A percentile compares a stretch with the other conserved stretches of the same genome.
Evolutionary conservation across 1,140 invertebrate species (phyloP).

Genomic region (Drosophila subpulchrella): DNA sequence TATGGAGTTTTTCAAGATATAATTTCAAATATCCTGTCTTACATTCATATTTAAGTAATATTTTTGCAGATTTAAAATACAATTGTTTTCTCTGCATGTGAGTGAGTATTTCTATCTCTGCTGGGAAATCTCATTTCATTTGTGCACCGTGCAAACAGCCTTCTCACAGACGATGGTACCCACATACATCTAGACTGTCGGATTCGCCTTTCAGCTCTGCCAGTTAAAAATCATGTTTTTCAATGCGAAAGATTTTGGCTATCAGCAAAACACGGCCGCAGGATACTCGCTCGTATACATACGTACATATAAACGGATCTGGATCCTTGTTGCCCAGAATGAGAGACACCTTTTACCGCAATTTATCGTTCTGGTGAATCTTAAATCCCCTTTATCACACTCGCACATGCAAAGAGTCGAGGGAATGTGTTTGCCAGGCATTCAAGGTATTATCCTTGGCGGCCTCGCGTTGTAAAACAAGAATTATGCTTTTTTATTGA

Average conservation of each 20-base stretch:
- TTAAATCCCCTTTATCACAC: conserved; percentile 63
- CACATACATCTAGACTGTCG: conserved; percentile 23
- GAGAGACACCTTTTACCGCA: conserved; percentile 76
- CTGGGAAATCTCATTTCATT: conserved; percentile 79
- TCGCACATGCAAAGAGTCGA: conserved; percentile 29
- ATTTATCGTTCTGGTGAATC: conserved; percentile 75
- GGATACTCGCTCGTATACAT: not conserved
- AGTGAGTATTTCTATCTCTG: conserved; percentile 56
- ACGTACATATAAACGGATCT: not conserved
- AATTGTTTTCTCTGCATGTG: conserved; percentile 18
- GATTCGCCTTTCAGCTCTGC: conserved; percentile 60
- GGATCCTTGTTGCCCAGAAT: conserved; percentile 18
- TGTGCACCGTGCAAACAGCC: conserved; percentile 56
- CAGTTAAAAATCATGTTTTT: conserved; percentile 82
- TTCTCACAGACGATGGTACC: not conserved
- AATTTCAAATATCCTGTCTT: not conserved
- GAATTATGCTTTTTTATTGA: conserved; percentile 69
- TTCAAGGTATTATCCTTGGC: conserved; percentile 51
- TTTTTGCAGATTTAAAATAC: not conserved
- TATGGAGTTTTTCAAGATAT: too few relatives aligned
- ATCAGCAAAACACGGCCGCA: conserved; percentile 54
- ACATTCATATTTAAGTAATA: not conserved
- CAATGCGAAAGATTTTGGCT: conserved; percentile 63
- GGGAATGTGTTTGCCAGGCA: conserved; percentile 48
- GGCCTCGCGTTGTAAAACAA: conserved; percentile 47